Conservation (phyloP, 2,113 vertebrate genomes). For the Mesocricetus auratus region DNA sequence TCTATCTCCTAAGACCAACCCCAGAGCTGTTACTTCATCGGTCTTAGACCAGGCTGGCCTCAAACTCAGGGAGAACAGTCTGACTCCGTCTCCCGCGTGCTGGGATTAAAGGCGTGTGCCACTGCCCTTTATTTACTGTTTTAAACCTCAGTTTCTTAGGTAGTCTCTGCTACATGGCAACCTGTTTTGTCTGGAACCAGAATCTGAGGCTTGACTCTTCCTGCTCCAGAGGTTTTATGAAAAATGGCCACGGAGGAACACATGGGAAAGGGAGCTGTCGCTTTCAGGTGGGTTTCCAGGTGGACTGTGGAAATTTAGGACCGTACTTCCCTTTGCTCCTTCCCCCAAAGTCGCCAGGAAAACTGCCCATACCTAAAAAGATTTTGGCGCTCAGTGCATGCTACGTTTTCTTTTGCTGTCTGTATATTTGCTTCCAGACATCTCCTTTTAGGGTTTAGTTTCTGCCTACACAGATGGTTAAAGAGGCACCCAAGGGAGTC, state of each 20-base stretch:
- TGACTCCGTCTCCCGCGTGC: not conserved
- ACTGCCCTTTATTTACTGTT: not conserved
- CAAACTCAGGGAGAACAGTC: not conserved
- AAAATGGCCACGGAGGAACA: not conserved
- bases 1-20: not conserved
- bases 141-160: not conserved
- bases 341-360: not conserved
- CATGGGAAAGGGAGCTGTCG: rapidly evolving
- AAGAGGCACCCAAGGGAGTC: not conserved
- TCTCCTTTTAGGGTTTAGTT: not conserved
- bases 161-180: not conserved
- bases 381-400: not conserved
- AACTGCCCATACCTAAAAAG: rapidly evolving
- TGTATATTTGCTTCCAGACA: not conserved
- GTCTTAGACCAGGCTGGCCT: not conserved
- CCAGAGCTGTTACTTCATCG: too few species aligned
- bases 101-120: not conserved
- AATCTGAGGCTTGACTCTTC: not conserved
- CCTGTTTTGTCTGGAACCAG: not conserved
- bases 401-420: not conserved
- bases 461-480: not conserved
- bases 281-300: not conserved
- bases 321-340: not conserved
- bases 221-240: not conserved
- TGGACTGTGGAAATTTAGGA: not conserved